Evolutionary conservation across 2,888 invertebrate genomes (phyloP), one percentile per base, ranked within the genome.

Genomic region (Leistus spinibarbis): DNA sequence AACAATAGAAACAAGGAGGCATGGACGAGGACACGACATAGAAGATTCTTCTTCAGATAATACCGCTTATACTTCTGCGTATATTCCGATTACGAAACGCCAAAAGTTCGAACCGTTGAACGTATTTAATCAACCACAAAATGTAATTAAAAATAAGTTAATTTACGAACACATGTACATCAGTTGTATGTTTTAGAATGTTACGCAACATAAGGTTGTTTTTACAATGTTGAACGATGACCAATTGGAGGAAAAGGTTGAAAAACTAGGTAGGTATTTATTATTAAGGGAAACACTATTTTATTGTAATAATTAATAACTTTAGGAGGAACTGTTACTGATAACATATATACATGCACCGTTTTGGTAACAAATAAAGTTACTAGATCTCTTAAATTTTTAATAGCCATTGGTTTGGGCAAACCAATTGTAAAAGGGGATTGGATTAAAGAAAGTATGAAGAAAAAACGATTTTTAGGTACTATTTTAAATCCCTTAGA

Each of bases 391-490:
- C 88, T 87, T 80, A 91, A 91, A 82, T 81, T 91, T 78, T 82
- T 91, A 17, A 86, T 88, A 23, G 90, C 90, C 0, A 85, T 91
- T 66, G 90, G 90, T 0, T 86, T 88, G 57, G 90, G 89, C 62
- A 86, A 87, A 81, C 91, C 91, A 0, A 88, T 91, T 54, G 90
- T 91, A 78, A 81, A 83, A 0, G 81, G 83, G 24, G 75, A 79
- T 17, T 86, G 85, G 85, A 78, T 86, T 9, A 71, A 78, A 2
- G 82, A 81, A 22, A 83, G 82, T 17, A 83, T 83, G 72, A 82
- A 82, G 74, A 79, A 80, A 5, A 80, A 80, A 19, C 77, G 78
- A 68, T 85, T 85, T 79, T 78, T 85, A 75, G 85, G 85, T 85
- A 79, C 75, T 54, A 16, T 66, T 69, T 53, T 9, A 9, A 53